Evolutionary conservation across 2,113 vertebrate species (phyloP).

Genomic region (Podarcis raffonei): DNA sequence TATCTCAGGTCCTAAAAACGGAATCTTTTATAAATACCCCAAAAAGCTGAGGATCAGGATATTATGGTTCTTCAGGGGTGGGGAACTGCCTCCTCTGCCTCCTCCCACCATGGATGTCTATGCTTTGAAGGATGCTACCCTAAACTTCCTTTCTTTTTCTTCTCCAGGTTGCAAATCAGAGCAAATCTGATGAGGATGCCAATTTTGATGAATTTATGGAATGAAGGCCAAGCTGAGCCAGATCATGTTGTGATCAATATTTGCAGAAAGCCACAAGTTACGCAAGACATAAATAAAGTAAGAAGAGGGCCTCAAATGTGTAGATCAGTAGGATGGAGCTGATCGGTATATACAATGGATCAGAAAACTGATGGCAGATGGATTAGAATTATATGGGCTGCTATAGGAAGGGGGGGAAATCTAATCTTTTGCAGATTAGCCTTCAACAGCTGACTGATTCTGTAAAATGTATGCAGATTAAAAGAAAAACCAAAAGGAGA

Average conservation of each 20-base stretch:
- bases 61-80: too few relatives aligned
- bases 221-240: conserved; percentile 60
- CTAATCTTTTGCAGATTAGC: conserved; percentile 77
- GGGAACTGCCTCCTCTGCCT: too few relatives aligned
- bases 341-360: conserved; percentile 82
- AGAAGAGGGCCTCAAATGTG: conserved; percentile 78
- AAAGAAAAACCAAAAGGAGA: conserved; percentile 73
- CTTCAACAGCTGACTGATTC: conserved; percentile 76
- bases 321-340: conserved; percentile 77
- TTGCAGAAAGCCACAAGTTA: conserved; percentile 76
- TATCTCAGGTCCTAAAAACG: too few relatives aligned
- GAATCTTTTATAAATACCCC: too few relatives aligned
- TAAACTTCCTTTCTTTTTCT: conserved; percentile 45
- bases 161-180: conserved; percentile 57
- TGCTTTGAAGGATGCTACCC: conserved; percentile 41
- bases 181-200: conserved; percentile 70
- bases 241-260: conserved; percentile 62
- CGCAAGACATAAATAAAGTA: conserved; percentile 72
- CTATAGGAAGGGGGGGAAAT: conserved; percentile 69
- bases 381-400: conserved; percentile 75
- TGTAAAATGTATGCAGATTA: conserved; percentile 79
- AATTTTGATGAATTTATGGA: conserved; percentile 61
- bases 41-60: too few relatives aligned
- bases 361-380: conserved; percentile 79
- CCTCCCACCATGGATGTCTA: neutral